These are phyloP conservation scores for Gallinago paraguaiae DNA, from an alignment of 2,113 vertebrate genomes.

Conservation along the genomic window DNA sequence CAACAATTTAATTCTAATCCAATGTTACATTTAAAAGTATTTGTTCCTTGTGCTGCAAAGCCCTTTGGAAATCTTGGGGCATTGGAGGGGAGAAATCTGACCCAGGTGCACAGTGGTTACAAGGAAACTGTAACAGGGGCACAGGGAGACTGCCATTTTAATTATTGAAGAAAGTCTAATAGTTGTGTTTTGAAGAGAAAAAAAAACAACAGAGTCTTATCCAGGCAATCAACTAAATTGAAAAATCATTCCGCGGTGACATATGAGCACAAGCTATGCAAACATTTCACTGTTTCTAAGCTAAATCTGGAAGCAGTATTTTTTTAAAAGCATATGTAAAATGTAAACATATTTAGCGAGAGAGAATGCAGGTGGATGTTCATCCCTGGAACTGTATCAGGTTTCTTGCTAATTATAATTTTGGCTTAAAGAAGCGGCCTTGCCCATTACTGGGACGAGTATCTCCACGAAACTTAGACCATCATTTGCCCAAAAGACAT, in stretches of 20 bases:
- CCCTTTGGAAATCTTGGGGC: not conserved
- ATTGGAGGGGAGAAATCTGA: conserved; percentile 8
- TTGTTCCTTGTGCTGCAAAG: not conserved
- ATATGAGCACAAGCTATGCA: not conserved
- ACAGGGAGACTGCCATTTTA: not conserved
- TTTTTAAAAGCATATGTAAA: not conserved
- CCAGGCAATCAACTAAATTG: not conserved
- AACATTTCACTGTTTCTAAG: not conserved
- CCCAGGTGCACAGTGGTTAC: not conserved
- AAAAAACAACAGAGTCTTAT: not conserved
- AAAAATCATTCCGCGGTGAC: not conserved
- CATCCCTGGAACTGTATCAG: not conserved
- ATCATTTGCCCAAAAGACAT: not conserved
- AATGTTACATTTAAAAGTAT: not conserved
- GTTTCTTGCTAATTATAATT: conserved; percentile 29
- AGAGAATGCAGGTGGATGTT: conserved; percentile 16
- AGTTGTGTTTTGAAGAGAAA: not conserved
- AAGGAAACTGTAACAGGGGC: not conserved
- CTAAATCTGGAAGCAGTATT: not conserved
- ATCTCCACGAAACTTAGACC: not conserved
- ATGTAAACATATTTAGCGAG: not conserved
- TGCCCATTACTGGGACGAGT: not conserved
- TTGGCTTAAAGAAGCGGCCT: not conserved
- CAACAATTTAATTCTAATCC: not conserved
- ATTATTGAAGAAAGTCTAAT: conserved; percentile 18